Evolutionary conservation across 1,140 invertebrate genomes (phyloP).

Genomic region (Drosophila quadrilineata): DNA sequence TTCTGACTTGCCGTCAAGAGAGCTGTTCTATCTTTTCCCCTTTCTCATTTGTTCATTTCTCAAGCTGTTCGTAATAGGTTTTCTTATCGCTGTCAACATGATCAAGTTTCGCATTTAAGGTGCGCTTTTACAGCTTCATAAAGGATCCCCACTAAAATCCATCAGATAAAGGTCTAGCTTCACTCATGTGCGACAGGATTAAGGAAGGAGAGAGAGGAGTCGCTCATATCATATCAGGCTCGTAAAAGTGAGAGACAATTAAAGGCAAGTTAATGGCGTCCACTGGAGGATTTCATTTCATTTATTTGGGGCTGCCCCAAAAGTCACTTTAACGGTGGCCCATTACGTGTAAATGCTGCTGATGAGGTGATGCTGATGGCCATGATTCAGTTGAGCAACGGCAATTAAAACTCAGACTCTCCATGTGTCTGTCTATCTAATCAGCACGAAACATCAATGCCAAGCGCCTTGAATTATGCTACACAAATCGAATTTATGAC

Average conservation of each 20-base stretch:
- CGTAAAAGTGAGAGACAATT: conserved; percentile 78
- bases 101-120: conserved; percentile 31
- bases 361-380: conserved; percentile 79
- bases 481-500: conserved; percentile 81
- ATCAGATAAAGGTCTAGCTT: conserved; percentile 52
- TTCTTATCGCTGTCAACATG: conserved; percentile 26
- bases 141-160: conserved; percentile 47
- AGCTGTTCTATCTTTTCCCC: not conserved
- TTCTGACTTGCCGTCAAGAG: too few species aligned
- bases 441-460: conserved; percentile 63
- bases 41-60: not conserved
- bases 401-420: conserved; percentile 56
- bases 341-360: conserved; percentile 81
- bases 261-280: conserved; percentile 77
- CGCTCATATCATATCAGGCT: too few species aligned
- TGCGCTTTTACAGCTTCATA: conserved; percentile 61
- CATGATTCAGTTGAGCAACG: too few species aligned
- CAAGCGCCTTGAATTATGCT: conserved; percentile 74
- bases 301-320: conserved; percentile 29
- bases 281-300: conserved; percentile 45
- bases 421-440: conserved; percentile 60
- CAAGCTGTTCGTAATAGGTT: conserved; percentile 1
- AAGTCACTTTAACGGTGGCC: conserved; percentile 71
- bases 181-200: conserved; percentile 66
- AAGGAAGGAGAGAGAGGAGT: too few species aligned